Evolutionary conservation across 35 echinoderm and acorn worm species (phyloP).

Genomic region (Ptychodera flava): DNA sequence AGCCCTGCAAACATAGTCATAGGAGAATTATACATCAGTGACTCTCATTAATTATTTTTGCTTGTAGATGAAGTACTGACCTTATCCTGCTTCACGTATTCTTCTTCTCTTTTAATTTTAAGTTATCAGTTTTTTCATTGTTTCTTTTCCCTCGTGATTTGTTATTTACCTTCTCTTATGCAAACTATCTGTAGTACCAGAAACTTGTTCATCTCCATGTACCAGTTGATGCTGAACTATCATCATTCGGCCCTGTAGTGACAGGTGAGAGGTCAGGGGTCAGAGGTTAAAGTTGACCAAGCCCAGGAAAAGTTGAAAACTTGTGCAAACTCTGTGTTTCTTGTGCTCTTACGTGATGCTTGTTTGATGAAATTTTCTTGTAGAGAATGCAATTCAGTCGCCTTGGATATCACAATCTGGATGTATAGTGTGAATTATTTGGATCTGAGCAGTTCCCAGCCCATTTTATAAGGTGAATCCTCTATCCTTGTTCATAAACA

Average conservation of each 20-base stretch:
- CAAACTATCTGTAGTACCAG: neutral
- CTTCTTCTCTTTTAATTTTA: neutral
- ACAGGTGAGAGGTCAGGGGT: neutral
- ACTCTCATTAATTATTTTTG: neutral
- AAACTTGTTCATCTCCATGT: neutral
- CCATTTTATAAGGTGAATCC: neutral
- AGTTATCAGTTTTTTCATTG: neutral
- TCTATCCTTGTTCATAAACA: neutral
- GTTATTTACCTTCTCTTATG: neutral
- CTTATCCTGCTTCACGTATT: neutral
- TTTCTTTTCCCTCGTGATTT: neutral
- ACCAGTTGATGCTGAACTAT: neutral
- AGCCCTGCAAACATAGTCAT: neutral
- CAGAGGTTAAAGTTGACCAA: neutral
- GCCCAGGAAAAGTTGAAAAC: neutral
- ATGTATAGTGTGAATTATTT: neutral
- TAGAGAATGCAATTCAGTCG: neutral
- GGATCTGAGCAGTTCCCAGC: too few relatives aligned
- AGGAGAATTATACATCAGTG: neutral
- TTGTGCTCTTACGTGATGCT: neutral
- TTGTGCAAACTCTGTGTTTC: neutral
- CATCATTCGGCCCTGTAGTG: neutral
- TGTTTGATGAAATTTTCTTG: neutral
- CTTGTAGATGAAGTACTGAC: neutral
- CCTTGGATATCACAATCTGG: neutral